These are phyloP conservation scores for Rhinichthys osculus DNA, from an alignment of 2,797 vertebrate genomes.

Conservation along the genomic window DNA sequence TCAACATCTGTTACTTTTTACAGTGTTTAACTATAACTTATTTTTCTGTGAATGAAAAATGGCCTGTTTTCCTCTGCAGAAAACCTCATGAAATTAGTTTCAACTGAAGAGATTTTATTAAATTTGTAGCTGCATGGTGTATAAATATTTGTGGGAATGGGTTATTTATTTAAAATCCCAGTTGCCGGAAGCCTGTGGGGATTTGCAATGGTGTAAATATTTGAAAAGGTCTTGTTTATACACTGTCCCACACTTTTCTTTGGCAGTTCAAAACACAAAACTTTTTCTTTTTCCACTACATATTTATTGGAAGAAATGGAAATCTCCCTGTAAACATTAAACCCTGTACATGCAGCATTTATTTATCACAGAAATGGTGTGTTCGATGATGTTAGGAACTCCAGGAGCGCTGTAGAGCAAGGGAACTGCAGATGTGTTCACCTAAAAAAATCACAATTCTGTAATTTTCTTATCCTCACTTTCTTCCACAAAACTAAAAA, in stretches of 20 bases:
- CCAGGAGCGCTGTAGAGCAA: neutral
- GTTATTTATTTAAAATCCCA: constrained; percentile 23
- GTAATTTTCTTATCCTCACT: neutral
- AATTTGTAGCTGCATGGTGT: constrained; percentile 5
- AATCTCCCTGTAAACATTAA: neutral
- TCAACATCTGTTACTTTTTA: neutral
- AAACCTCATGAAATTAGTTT: constrained; percentile 3
- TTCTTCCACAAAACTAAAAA: neutral
- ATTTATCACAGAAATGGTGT: neutral
- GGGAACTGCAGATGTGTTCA: neutral
- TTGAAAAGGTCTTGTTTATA: constrained; percentile 13
- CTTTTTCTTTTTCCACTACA: neutral
- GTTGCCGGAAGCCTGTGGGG: neutral
- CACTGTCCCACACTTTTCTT: constrained; percentile 1
- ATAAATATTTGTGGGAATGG: constrained; percentile 20
- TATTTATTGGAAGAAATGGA: neutral
- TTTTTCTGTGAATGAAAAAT: constrained; percentile 21
- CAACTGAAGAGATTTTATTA: constrained; percentile 10
- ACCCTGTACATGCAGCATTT: neutral
- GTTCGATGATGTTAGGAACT: neutral
- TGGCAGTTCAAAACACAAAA: constrained; percentile 3
- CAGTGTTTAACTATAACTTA: neutral
- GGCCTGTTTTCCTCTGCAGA: neutral
- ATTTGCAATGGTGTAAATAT: constrained; percentile 21
- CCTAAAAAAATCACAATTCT: neutral